Evolutionary conservation across 2,113 vertebrate genomes (phyloP).

Genomic region (Etheostoma cragini): DNA sequence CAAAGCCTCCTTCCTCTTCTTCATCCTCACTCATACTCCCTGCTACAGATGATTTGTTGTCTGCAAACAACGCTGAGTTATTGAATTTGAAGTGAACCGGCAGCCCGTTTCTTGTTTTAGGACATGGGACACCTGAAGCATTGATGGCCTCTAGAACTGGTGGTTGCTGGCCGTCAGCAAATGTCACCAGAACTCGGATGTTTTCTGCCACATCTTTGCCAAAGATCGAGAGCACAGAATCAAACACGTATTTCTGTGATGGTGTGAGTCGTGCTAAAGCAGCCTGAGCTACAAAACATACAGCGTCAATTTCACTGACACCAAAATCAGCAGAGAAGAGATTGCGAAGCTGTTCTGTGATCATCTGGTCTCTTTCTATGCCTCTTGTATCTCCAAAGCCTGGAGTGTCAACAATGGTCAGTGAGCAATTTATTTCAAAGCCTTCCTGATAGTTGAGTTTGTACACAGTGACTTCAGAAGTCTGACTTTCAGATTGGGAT

Average conservation of each 20-base stretch:
- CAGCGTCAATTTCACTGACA: constrained; percentile 32
- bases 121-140: constrained; percentile 32
- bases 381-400: constrained; percentile 75
- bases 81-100: constrained; percentile 76
- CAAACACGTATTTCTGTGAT: constrained; percentile 65
- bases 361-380: constrained; percentile 42
- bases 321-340: constrained; percentile 2
- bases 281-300: constrained; percentile 51
- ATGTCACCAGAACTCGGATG: constrained; percentile 67
- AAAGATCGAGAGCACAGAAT: constrained; percentile 70
- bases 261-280: constrained; percentile 46
- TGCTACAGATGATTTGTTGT: constrained; percentile 9
- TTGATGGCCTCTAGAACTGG: constrained; percentile 64
- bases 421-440: constrained; percentile 50
- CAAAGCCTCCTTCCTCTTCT: constrained; percentile 24
- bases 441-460: constrained; percentile 57
- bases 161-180: constrained; percentile 58
- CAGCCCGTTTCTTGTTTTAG: not conserved
- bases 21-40: not conserved
- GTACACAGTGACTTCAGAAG: constrained; percentile 70
- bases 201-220: constrained; percentile 65
- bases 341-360: constrained; percentile 43
- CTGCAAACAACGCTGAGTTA: constrained; percentile 65
- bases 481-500: constrained; percentile 46
- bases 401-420: constrained; percentile 80